phyloP scores from a whole-genome alignment of 2,797 vertebrate species.

The Craterocephalus amniculus region DNA sequence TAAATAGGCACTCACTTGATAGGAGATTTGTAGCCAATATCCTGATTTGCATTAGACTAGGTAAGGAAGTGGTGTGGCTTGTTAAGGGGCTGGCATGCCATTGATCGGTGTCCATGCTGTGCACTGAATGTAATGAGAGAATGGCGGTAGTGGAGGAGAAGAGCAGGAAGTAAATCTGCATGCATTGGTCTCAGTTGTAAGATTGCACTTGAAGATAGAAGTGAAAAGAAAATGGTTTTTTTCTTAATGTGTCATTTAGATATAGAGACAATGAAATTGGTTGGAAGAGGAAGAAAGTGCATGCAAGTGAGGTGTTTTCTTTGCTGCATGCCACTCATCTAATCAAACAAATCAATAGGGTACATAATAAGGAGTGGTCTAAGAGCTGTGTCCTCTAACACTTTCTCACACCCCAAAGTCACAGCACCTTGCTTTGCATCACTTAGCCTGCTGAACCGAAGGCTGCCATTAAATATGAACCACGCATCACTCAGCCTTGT shows the following conservation, averaged over 20 bases:
- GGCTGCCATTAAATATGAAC: conserved; percentile 79
- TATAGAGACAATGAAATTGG: conserved; percentile 1
- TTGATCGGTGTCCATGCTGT: conserved; percentile 75
- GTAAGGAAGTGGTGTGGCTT: conserved; percentile 78
- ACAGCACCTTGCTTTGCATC: conserved; percentile 65
- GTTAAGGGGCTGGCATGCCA: conserved; percentile 74
- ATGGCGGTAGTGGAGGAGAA: conserved; percentile 11
- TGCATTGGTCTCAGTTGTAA: conserved; percentile 24
- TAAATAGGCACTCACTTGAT: conserved; percentile 80
- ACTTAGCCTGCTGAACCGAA: conserved; percentile 69
- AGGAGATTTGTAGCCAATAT: conserved; percentile 80
- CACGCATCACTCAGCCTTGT: conserved; percentile 66
- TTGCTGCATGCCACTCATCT: conserved; percentile 68
- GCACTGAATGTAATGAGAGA: conserved; percentile 75
- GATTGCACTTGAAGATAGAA: conserved; percentile 22
- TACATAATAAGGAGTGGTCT: conserved; percentile 66
- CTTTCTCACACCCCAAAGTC: conserved; percentile 69
- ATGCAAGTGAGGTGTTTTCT: conserved; percentile 23
- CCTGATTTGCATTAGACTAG: conserved; percentile 81
- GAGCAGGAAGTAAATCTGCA: conserved; percentile 45
- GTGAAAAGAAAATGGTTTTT: background rate
- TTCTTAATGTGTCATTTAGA: background rate
- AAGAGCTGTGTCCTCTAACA: conserved; percentile 67
- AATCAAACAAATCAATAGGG: conserved; percentile 74
- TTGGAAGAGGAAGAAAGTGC: conserved; percentile 5